Conservation (phyloP, 2,888 invertebrate genomes). For the Cantharis nigra region DNA sequence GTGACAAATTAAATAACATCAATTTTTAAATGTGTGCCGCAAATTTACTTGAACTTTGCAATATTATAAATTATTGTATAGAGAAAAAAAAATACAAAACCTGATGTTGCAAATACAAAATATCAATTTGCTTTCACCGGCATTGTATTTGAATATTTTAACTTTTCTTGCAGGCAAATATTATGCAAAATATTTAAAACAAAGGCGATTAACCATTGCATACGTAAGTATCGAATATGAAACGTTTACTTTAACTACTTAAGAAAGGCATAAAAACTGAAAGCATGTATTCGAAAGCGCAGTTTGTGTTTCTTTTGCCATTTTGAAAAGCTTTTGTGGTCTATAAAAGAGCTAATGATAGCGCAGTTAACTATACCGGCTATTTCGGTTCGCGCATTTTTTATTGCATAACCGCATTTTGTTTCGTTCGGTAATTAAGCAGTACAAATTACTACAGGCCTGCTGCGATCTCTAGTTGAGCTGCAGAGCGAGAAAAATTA, state of each 20-base stretch:
- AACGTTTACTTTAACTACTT: neutral
- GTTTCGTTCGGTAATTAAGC: neutral
- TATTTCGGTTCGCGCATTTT: slow-evolving; percentile 6
- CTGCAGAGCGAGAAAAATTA: no score
- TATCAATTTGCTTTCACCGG: neutral
- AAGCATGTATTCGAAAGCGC: neutral
- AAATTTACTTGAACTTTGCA: neutral
- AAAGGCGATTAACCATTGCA: neutral
- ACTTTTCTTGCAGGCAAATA: neutral
- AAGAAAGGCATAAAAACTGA: neutral
- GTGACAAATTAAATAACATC: neutral
- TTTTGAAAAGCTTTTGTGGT: slow-evolving; percentile 14
- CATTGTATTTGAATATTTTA: neutral
- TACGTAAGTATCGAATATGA: neutral
- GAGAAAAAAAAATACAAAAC: neutral
- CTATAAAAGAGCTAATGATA: slow-evolving; percentile 21
- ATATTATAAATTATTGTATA: neutral
- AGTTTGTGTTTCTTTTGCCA: slow-evolving; percentile 11
- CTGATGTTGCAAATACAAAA: neutral
- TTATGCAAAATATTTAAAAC: neutral
- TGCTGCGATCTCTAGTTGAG: no score
- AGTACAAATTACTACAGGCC: no score
- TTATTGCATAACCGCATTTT: neutral
- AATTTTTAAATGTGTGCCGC: neutral
- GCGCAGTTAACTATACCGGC: slow-evolving; percentile 6